Evolutionary conservation across 2,113 vertebrate genomes (phyloP), one percentile per base, ranked within the genome.

Genomic region (Planiliza haematocheilus): DNA sequence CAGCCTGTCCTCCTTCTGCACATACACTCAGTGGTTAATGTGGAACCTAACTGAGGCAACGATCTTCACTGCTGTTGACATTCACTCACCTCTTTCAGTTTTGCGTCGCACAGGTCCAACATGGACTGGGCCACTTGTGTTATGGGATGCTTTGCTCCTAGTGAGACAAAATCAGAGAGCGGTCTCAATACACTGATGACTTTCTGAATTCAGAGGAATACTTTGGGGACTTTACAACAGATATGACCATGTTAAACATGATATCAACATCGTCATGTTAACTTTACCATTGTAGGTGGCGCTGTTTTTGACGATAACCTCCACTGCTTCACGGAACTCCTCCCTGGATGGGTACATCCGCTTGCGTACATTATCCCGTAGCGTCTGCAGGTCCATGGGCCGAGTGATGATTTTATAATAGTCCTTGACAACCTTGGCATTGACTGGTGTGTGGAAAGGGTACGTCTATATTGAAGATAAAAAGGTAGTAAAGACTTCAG

Each of bases 371-470:
- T 99, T 99, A 85, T 99, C 97, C 46, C 97, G 94, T 62, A 99
- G 92, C 0, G 97, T 99, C 89, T 99, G 97, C 62, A 99, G 91
- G 87, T 99, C 97, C 98, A 99, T 99, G 7, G 98, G 98, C 41
- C 96, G 93, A 1, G 95, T 96, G 76, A 99, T 98, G 65, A 99
- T 98, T 91, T 98, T 98, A 11, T 99, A 99, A 84, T 99, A 99
- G 87, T 99, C 97, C 82, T 98, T 99, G 69, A 99, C 97, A 49
- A 98, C 95, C 85, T 99, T 99, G 42, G 95, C 95, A 58, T 99
- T 99, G 30, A 99, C 98, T 6, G 98, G 97, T 1, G 97, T 97
- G 80, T 99, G 97, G 63, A 99, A 99, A 1, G 97, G 97, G 61
- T 99, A 99, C 0, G 97, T 99, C 98, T 99, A 79, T 52, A 37